Percentiles rank a stretch among this genome's conserved stretches.
These are phyloP conservation scores for Panthera leo DNA, from an alignment of 2,113 vertebrate species.

Conservation along the genomic window DNA sequence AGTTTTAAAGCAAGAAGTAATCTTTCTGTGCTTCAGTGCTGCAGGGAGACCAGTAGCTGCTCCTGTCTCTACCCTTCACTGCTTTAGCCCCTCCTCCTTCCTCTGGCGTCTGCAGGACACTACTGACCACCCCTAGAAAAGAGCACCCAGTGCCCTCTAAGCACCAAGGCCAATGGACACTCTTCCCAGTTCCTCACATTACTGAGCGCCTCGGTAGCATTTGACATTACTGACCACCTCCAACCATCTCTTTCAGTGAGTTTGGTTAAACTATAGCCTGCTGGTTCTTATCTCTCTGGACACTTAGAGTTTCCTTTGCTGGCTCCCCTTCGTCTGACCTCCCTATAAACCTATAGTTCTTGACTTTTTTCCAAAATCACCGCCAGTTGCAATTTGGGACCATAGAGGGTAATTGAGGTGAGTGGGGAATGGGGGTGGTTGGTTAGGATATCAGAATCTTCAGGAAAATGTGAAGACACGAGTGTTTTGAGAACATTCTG, in stretches of 20 bases:
- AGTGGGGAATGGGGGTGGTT: neutral
- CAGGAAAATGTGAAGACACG: neutral
- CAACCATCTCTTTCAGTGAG: neutral
- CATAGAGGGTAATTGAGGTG: neutral
- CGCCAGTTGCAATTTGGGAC: neutral
- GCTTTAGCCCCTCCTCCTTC: neutral
- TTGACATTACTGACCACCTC: neutral
- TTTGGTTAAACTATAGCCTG: neutral
- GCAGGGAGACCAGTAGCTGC: neutral
- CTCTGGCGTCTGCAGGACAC: neutral
- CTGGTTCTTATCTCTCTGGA: slow-evolving; percentile 10
- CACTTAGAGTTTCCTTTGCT: neutral
- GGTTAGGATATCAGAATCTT: neutral
- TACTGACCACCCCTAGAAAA: neutral
- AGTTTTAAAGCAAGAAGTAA: slow-evolving; percentile 19
- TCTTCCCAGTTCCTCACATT: neutral
- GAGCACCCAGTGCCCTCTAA: neutral
- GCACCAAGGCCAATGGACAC: neutral
- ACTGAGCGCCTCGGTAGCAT: neutral
- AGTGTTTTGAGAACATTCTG: neutral
- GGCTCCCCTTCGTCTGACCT: neutral
- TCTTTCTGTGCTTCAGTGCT: neutral
- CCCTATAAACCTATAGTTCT: neutral
- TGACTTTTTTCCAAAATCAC: neutral
- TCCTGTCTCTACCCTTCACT: neutral